A percentile compares a stretch with the other conserved stretches of the same genome.
These are phyloP conservation scores for Chrysaora quinquecirrha DNA, from an alignment of 30 jellyfish, hydroid and myxozoan species.

Conservation along the genomic window DNA sequence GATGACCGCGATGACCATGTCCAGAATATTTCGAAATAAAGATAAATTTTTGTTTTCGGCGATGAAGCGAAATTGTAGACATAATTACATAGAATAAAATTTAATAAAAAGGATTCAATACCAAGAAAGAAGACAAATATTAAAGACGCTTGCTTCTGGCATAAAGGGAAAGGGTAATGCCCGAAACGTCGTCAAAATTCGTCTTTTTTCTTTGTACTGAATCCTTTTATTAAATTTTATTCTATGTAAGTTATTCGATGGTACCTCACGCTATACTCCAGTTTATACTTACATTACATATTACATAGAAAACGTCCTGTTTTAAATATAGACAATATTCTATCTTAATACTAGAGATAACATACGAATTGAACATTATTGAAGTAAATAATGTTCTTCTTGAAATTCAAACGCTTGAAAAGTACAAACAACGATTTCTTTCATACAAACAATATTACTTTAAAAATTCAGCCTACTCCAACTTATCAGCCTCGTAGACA, in stretches of 20 bases:
- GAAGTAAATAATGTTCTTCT: not conserved
- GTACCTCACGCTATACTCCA: not conserved
- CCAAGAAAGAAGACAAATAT: too few relatives aligned
- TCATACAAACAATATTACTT: not conserved
- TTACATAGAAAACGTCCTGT: not conserved
- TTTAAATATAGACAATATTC: not conserved
- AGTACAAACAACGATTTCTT: not conserved
- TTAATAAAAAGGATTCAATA: too few relatives aligned
- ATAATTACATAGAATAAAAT: too few relatives aligned
- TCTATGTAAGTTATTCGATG: too few relatives aligned
- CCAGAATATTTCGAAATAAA: too few relatives aligned
- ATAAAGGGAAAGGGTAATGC: too few relatives aligned
- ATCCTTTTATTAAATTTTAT: too few relatives aligned
- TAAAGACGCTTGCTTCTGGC: too few relatives aligned
- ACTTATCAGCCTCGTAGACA: conserved; percentile 1
- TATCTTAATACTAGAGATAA: not conserved
- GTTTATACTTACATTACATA: not conserved
- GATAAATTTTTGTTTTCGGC: too few relatives aligned
- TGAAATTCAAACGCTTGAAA: not conserved
- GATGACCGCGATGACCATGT: too few relatives aligned
- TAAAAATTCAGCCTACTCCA: not conserved
- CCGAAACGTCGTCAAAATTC: too few relatives aligned
- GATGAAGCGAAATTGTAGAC: not conserved
- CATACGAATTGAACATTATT: not conserved
- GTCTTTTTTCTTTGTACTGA: too few relatives aligned